These are phyloP conservation scores for Tipula confusa DNA, from an alignment of 2,888 invertebrate genomes.

Conservation along the genomic window DNA sequence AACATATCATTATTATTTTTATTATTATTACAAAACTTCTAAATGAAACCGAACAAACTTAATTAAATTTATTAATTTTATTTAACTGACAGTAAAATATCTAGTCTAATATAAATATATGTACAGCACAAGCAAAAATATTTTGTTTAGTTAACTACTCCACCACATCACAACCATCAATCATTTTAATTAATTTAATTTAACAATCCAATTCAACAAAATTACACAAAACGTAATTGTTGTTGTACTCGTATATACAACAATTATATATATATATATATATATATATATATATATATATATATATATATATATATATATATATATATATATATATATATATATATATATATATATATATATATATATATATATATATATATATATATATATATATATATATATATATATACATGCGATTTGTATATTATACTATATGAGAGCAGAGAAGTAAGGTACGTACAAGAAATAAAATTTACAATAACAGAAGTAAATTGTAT, in stretches of 20 bases:
- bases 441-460: not conserved
- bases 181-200: slow-evolving; percentile 25
- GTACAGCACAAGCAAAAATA: not conserved
- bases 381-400: not conserved
- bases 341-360: too few species aligned
- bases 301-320: too few species aligned
- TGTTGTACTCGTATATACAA: not conserved
- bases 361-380: too few species aligned
- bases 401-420: not conserved
- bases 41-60: not conserved
- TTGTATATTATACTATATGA: not conserved
- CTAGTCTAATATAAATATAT: not conserved
- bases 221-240: slow-evolving; percentile 20
- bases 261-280: too few species aligned
- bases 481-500: slow-evolving; percentile 20
- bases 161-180: slow-evolving; percentile 25
- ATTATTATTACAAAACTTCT: slow-evolving; percentile 6
- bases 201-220: slow-evolving; percentile 16
- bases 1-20: not conserved
- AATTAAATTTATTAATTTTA: not conserved
- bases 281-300: too few species aligned
- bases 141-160: slow-evolving; percentile 25
- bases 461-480: not conserved
- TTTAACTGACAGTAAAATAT: slow-evolving; percentile 6
- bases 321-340: too few species aligned